A percentile compares a stretch with the other conserved stretches of the same genome.
Conservation (phyloP, 2,113 vertebrate species). For the Ceyx margarethae region DNA sequence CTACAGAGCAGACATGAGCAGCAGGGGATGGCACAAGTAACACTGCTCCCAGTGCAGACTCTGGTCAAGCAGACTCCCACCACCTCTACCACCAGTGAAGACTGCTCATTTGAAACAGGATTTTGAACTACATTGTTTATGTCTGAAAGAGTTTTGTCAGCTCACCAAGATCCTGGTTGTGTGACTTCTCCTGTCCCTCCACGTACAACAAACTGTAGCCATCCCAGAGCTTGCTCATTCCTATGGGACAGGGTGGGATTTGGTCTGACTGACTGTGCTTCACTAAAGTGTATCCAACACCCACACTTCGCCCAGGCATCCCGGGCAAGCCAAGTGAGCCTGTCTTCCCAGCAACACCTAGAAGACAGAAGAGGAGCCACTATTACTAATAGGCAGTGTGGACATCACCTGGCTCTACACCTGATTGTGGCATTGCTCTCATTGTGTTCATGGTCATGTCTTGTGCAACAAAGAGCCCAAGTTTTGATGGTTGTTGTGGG, state of each 20-base stretch:
- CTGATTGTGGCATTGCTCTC: background rate
- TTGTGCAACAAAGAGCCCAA: background rate
- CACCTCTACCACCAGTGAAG: background rate
- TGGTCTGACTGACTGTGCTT: constrained; percentile 91
- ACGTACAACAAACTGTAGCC: constrained; percentile 94
- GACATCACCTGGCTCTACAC: background rate
- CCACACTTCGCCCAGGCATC: constrained; percentile 72
- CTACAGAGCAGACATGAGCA: accelerated
- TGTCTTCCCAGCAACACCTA: constrained; percentile 71
- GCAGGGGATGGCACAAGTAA: background rate
- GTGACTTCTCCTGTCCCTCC: constrained; percentile 95
- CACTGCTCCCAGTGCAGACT: accelerated
- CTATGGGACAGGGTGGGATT: constrained; percentile 87
- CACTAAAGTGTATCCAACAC: constrained; percentile 86
- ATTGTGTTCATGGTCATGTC: background rate
- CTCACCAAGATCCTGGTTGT: constrained; percentile 95
- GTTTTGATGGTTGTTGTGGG: background rate
- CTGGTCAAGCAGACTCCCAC: background rate
- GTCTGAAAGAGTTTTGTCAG: background rate
- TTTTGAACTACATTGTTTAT: background rate
- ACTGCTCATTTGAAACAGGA: background rate
- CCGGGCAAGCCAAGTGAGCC: constrained; percentile 75
- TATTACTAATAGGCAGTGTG: accelerated
- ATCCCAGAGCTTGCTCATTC: constrained; percentile 91
- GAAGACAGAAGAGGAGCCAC: background rate